Evolutionary conservation across 2,113 vertebrate genomes (phyloP).

Genomic region (Caloenas nicobarica): DNA sequence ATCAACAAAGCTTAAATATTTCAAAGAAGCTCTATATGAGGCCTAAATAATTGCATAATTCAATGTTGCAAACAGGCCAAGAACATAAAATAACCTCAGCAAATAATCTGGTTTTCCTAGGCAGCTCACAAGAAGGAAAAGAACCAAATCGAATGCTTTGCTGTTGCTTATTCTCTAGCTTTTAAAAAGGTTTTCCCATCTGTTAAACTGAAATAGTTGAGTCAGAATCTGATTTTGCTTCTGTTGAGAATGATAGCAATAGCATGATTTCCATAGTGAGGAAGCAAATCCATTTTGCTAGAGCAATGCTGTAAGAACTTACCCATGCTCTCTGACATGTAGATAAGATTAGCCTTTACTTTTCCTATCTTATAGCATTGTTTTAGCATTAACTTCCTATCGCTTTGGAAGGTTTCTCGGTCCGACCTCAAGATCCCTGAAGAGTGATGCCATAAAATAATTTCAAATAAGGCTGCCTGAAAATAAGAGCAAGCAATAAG

Average conservation of each 20-base stretch:
- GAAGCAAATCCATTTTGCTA: not conserved
- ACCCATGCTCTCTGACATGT: not conserved
- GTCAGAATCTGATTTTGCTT: not conserved
- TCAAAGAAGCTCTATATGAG: not conserved
- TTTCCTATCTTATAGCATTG: constrained; percentile 3
- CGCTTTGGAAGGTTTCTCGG: not conserved
- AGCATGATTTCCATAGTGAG: not conserved
- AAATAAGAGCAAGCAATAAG: not conserved
- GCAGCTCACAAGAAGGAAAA: not conserved
- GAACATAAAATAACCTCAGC: not conserved
- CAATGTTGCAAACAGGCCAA: not conserved
- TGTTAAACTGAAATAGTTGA: not conserved
- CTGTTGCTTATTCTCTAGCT: not conserved
- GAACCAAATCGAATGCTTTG: not conserved
- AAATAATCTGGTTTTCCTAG: not conserved
- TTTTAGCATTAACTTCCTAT: not conserved
- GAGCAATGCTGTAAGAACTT: not conserved
- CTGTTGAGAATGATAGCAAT: not conserved
- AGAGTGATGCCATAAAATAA: not conserved
- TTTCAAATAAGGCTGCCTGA: not conserved
- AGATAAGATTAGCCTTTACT: constrained; percentile 19
- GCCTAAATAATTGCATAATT: not conserved
- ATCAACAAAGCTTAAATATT: not conserved
- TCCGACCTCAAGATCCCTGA: not conserved
- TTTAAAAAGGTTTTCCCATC: not conserved